phyloP scores from a whole-genome alignment of 2,113 vertebrate genomes.

The Empidonax alnorum region DNA sequence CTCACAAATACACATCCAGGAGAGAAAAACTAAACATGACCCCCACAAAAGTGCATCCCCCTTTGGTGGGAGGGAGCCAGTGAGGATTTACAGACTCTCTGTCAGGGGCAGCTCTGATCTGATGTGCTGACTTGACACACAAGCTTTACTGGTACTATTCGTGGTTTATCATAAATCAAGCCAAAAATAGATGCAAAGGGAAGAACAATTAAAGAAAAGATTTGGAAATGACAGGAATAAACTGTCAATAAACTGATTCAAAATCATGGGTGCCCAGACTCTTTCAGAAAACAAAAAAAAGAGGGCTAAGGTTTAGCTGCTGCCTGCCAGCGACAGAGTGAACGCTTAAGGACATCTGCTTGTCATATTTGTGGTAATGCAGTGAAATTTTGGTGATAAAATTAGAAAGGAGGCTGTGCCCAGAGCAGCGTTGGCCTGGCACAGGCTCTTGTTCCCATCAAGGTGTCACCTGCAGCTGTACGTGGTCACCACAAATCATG shows the following conservation, averaged over 20 bases:
- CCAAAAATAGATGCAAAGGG: neutral
- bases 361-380: neutral
- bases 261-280: neutral
- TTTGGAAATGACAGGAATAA: neutral
- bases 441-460: neutral
- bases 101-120: neutral
- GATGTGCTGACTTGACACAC: neutral
- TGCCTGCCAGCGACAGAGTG: neutral
- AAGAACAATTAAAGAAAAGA: neutral
- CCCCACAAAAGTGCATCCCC: neutral
- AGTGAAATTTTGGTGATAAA: slow-evolving; percentile 21
- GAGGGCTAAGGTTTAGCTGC: neutral
- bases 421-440: neutral
- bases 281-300: neutral
- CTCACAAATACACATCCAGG: neutral
- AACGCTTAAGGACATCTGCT: neutral
- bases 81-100: neutral
- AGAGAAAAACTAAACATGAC: neutral
- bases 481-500: fast-evolving
- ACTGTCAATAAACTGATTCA: neutral
- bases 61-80: fast-evolving
- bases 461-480: neutral
- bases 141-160: neutral
- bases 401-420: neutral
- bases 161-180: neutral